Percentiles rank a stretch among this genome's conserved stretches.
Conservation (phyloP, 2,888 invertebrate species). For the Gari tellinella region DNA sequence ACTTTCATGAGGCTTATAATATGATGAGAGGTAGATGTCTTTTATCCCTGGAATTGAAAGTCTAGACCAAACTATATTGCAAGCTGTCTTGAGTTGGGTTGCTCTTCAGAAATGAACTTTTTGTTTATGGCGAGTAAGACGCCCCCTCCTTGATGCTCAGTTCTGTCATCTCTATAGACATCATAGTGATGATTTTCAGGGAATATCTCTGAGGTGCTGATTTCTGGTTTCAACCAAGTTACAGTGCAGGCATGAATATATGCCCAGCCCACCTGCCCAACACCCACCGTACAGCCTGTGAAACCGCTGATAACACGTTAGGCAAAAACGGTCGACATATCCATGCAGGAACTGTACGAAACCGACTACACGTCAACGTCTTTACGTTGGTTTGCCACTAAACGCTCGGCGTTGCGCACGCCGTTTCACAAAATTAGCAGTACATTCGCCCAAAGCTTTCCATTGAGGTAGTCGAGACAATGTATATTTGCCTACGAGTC, state of each 20-base stretch:
- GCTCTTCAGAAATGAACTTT: background rate
- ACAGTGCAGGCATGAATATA: background rate
- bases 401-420: conserved; percentile 10
- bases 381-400: conserved; percentile 14
- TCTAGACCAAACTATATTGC: too few species aligned
- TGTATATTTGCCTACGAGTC: conserved; percentile 13
- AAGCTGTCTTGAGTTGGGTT: too few species aligned
- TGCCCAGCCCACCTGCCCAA: background rate
- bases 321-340: background rate
- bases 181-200: conserved; percentile 3
- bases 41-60: too few species aligned
- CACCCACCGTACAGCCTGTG: background rate
- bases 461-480: conserved; percentile 20
- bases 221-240: conserved; percentile 24
- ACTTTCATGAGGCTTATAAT: too few species aligned
- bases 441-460: conserved; percentile 15
- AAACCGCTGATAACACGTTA: background rate
- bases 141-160: conserved; percentile 2
- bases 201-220: conserved; percentile 15
- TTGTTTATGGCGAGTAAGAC: conserved; percentile 11
- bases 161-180: conserved; percentile 15
- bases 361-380: too few species aligned
- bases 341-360: too few species aligned
- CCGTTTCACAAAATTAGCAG: background rate
- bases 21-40: too few species aligned